Evolutionary conservation across 2,888 invertebrate genomes (phyloP), one percentile per base, ranked within the genome.

Genomic region (Azorinus chamasolen): DNA sequence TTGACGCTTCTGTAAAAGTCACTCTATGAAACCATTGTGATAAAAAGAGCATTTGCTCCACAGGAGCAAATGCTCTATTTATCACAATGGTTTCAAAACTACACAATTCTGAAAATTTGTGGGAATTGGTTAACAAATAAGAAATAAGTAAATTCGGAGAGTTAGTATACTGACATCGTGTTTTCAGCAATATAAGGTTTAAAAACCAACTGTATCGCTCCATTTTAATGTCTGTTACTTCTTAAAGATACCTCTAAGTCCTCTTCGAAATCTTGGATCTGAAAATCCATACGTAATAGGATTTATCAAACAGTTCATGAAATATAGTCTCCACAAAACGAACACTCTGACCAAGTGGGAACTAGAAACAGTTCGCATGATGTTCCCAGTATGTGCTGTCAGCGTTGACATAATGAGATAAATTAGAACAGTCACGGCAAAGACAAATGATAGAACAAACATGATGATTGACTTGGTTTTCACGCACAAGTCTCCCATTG

Each of bases 231-330:
- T 10, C 10, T 32, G 32, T 32, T 32, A 32, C 14, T 45, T 45
- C 45, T 18, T 20, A 45, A 53, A 51, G 18, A 63, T 14, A 43
- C 43, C 37, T 25, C 48, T 39, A 18, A 75, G 45, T 22, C 75
- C 75, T 54, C 22, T 53, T 22, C 69, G 41, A 41, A 75, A 75
- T 48, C 75, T 37, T 5, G 63, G 63, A 41, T 75, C 75, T 63
- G 69, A 63, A 22, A 68, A 53, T 39, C 75, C 75, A 43, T 75
- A 75, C n/a, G 69, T 41, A 10, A 75, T 50, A n/a, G 75, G 69
- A 69, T 75, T 75, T 10, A 75, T 58, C 12, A 75, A 2, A 6
- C 58, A 63, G 41, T 75, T 75, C 2, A 75, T 41, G 25, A 75
- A 75, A 50, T 75, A 75, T 2, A 75, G 51, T 16, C 75, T 50